Base-by-base conservation (phyloP, 2,888 invertebrate species). In the Hedychridium roseum region DNA sequence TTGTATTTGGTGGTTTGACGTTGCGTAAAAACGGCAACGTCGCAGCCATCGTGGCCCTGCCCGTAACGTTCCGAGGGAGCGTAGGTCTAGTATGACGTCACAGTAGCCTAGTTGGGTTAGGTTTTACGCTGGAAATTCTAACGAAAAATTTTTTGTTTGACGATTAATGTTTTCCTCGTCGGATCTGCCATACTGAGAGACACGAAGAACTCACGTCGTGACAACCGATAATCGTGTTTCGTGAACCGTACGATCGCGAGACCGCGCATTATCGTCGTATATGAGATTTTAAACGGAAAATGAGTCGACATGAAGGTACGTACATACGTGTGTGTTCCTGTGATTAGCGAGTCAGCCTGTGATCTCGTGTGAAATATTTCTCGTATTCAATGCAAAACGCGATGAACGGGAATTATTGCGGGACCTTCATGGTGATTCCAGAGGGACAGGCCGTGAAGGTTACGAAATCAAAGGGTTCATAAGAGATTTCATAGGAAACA, bases 231-330 rank as follows among this genome's bases (percentile, higher is more conserved):
- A 57, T 60, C 51, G 59, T 51, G 58, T 60, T 62, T 66, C 56
- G 60, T 61, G 53, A 60, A 64, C 52, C 56, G 57, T 59, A 51
- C 55, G 79, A 80, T 81, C 64, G 66, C 64, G 64, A 61, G 55
- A 54, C 50, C 61, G 66, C 68, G 68, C 70, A 66, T 57, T 68
- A 69, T 76, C 64, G 73, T 64, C 72, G 78, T 78, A 75, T 77
- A 78, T 79, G 78, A 78, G 68, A 78, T 72, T 79, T 70, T 74
- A 76, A 72, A 76, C 73, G 72, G 73, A 86, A 86, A 89, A 92
- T 92, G 92, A 92, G 90, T 88, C 91, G 92, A 86, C 92, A 92
- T 91, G 92, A 92, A 88, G 95, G 95, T 88, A 91, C 90, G 81
- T 86, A 85, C 54, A 58, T 58, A 37, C 54, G 55, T 64, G 56